These are phyloP conservation scores for Heliothis peltigera DNA, from an alignment of 2,888 invertebrate species.

Conservation along the genomic window DNA sequence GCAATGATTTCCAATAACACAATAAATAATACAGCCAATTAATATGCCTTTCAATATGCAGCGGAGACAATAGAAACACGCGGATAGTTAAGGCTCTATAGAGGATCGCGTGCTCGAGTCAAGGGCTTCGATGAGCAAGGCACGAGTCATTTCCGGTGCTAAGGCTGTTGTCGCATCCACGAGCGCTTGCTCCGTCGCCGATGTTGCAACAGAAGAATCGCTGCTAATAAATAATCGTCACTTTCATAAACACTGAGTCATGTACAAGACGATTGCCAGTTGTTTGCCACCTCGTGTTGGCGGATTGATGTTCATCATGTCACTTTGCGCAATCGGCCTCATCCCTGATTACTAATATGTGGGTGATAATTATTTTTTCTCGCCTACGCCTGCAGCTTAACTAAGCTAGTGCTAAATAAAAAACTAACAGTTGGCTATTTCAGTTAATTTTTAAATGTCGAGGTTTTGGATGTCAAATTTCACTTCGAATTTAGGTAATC, in stretches of 20 bases:
- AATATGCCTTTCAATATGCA: slow-evolving; percentile 42
- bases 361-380: slow-evolving; percentile 76
- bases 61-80: slow-evolving; percentile 57
- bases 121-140: slow-evolving; percentile 76
- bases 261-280: slow-evolving; percentile 69
- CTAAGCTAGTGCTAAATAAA: slow-evolving; percentile 65
- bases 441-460: slow-evolving; percentile 18
- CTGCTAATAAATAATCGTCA: slow-evolving; percentile 87
- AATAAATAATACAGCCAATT: slow-evolving; percentile 51
- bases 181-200: slow-evolving; percentile 40
- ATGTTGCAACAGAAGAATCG: slow-evolving; percentile 83
- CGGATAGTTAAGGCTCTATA: slow-evolving; percentile 56
- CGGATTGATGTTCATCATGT: slow-evolving; percentile 66
- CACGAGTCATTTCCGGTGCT: slow-evolving; percentile 86
- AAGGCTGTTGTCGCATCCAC: slow-evolving; percentile 58
- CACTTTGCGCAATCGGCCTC: slow-evolving; percentile 72
- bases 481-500: not conserved
- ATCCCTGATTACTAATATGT: slow-evolving; percentile 73
- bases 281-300: slow-evolving; percentile 68
- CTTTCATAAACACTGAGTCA: slow-evolving; percentile 85
- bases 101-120: slow-evolving; percentile 73
- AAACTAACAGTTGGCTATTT: slow-evolving; percentile 40
- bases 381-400: slow-evolving; percentile 66
- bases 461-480: slow-evolving; percentile 15
- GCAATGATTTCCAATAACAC: slow-evolving; percentile 31